Evolutionary conservation across 2,888 invertebrate genomes (phyloP), one percentile per base, ranked within the genome.

Genomic region (Philonicus albiceps): DNA sequence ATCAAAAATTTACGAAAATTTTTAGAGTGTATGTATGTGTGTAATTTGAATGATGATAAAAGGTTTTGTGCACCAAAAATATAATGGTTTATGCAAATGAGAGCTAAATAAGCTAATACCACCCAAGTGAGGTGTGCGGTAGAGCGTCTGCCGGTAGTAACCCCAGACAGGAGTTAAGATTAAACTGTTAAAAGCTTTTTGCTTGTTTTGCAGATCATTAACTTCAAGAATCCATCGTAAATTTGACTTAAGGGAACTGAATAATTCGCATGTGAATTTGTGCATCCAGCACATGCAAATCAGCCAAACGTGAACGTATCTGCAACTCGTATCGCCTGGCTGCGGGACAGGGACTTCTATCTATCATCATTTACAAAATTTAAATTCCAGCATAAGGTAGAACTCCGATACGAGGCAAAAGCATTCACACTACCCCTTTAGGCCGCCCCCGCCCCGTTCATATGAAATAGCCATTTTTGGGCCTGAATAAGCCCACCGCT

Each of bases 161-260:
- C 8, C 64, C 64, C 22, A 0, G 6, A 27, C 8, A 13, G 13
- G 64, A 64, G 64, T 72, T 84, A 72, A 84, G 73, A 84, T 84
- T 84, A 73, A 84, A 73, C 40, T 43, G 73, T 49, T 84, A 49
- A 84, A 84, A 84, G 84, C 84, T 84, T 84, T 84, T 84, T 84
- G 84, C 84, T 84, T 84, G 84, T 73, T 84, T 84, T 84, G 72
- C 84, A 84, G 84, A 73, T 84, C 84, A 84, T 84, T 84, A 84
- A 84, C 84, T 84, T 30, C 37, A 40, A 49, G 72, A 84, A 43
- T 84, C 43, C 72, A 84, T 72, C 84, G 84, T 84, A 84, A 84
- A 73, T 73, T 84, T 73, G 84, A 84, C 84, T 84, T 84, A 49
- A 72, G 73, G 73, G 84, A 84, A 73, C 73, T 73, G 73, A 84